A percentile compares a stretch with the other conserved stretches of the same genome.
Conservation (phyloP, 2,797 vertebrate genomes). For the Pseudochaenichthys georgianus region DNA sequence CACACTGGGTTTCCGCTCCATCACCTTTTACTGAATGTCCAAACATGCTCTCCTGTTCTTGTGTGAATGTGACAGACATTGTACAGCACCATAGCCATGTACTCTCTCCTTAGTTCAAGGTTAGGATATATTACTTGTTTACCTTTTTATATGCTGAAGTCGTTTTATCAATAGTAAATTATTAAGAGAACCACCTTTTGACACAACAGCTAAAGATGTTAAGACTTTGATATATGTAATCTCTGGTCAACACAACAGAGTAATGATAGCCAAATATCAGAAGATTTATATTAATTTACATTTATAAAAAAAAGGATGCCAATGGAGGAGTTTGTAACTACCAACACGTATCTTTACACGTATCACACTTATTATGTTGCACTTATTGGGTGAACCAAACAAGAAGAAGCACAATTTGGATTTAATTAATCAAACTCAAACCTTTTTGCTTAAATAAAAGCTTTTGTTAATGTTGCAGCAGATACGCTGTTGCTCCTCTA, state of each 20-base stretch:
- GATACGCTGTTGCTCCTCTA: not conserved
- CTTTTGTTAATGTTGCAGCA: not conserved
- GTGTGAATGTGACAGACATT: not conserved
- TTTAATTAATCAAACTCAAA: conserved; percentile 14
- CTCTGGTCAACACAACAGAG: not conserved
- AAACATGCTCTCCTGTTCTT: conserved; percentile 5
- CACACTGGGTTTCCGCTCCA: not conserved
- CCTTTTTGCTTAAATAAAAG: not conserved
- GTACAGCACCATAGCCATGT: not conserved
- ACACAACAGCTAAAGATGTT: not conserved
- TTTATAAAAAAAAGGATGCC: not conserved
- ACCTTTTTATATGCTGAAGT: not conserved
- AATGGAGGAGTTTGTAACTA: not conserved
- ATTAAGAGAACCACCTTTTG: not conserved
- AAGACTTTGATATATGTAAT: not conserved
- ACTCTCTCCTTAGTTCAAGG: not conserved
- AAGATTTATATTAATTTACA: not conserved
- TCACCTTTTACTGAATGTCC: conserved; percentile 42
- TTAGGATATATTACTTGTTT: not conserved
- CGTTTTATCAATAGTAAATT: not conserved
- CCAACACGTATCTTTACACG: not conserved
- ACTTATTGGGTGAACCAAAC: not conserved
- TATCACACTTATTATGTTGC: not conserved
- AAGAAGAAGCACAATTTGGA: conserved; percentile 8
- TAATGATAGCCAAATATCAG: not conserved